Evolutionary conservation across 2,888 invertebrate species (phyloP), one percentile per base, ranked within the genome.

Genomic region (Drosophila ezoana): DNA sequence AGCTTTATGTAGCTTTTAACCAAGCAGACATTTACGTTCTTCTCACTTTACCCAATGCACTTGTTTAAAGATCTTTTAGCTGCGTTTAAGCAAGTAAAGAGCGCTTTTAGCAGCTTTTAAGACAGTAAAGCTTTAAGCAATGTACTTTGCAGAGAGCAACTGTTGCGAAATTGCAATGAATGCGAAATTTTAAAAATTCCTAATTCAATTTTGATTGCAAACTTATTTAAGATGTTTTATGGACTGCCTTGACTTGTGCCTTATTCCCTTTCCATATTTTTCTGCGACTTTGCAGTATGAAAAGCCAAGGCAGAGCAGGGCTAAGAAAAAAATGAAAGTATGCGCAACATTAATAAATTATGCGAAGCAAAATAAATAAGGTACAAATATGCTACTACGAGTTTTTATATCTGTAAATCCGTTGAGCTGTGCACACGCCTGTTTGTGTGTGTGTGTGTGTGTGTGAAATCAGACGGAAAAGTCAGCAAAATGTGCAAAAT

Each of bases 391-490:
- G 82, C 65, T 71, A 66, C 73, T 53, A 47, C 58, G 48, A 64
- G 48, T 45, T 63, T 67, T 64, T 74, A 54, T 78, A 65, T 71
- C 60, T 65, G 65, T 64, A 77, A 70, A 77, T 81, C 65, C 63
- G 64, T 68, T 76, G 61, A 72, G 76, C 64, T 62, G 43, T 48
- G 58, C 13, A 10, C 40, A 49, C 32, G 35, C 37, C 43, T 38
- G 44, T 45, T 28, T 51, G 44, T 52, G 54, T 45, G 40, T 44
- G 52, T 51, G 23, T 49, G 61, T 58, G 48, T 47, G 54, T 51
- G 56, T 68, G 75, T 81, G 78, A 86, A 87, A 88, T 88, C 84
- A 87, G 84, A 72, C 49, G 82, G 79, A 85, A 89, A 81, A 81
- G 76, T 67, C 54, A 65, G 74, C 54, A 81, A 74, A 84, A 72